These are phyloP conservation scores for Andrena haemorrhoa DNA, from an alignment of 2,888 invertebrate genomes.

Conservation along the genomic window DNA sequence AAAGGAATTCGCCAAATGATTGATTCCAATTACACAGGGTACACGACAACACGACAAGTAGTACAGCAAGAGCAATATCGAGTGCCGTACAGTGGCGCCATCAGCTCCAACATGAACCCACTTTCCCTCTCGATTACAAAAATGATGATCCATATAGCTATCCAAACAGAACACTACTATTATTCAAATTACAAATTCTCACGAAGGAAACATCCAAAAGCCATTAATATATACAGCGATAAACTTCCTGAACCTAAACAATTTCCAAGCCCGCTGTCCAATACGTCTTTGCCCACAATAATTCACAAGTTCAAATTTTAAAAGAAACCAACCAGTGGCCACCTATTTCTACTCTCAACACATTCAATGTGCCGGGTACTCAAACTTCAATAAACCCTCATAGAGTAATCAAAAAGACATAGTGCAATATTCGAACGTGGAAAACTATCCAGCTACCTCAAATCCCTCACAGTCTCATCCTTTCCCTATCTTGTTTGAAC, in stretches of 20 bases:
- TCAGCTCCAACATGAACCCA: slow-evolving; percentile 40
- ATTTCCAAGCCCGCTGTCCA: neutral
- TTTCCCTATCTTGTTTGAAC: neutral
- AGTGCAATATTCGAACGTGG: neutral
- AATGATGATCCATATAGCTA: neutral
- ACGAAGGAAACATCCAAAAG: neutral
- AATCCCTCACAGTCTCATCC: neutral
- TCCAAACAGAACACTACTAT: neutral
- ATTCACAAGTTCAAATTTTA: neutral
- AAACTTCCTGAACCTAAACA: neutral
- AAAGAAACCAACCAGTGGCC: neutral
- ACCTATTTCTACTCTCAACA: neutral
- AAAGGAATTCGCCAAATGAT: neutral
- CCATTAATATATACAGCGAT: neutral
- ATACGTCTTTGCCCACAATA: neutral
- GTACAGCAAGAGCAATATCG: slow-evolving; percentile 29
- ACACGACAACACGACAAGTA: neutral
- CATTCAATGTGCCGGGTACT: neutral
- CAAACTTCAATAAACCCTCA: neutral
- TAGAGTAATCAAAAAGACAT: neutral
- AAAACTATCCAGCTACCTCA: neutral
- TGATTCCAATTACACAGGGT: slow-evolving; percentile 13
- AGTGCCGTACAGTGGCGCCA: slow-evolving; percentile 74
- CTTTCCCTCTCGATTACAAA: slow-evolving; percentile 38
- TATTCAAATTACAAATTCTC: neutral